These are phyloP conservation scores for Drosophila nikananu DNA, from an alignment of 1,140 invertebrate genomes.

Conservation along the genomic window DNA sequence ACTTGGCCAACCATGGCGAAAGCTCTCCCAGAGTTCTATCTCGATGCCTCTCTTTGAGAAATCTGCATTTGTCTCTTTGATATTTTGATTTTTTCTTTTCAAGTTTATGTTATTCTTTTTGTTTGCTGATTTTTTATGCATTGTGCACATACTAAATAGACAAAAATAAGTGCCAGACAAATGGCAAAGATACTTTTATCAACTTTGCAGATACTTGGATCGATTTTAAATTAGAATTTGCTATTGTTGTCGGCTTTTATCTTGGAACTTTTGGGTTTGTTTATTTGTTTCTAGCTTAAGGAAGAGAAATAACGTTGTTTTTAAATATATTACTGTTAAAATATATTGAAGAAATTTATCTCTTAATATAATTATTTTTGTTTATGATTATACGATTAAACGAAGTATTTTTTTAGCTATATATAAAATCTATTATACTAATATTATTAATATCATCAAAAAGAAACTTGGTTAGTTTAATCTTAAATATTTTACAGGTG, in stretches of 20 bases:
- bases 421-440: too few relatives aligned
- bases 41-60: conserved; percentile 12
- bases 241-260: neutral
- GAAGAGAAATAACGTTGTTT: neutral
- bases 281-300: neutral
- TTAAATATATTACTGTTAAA: neutral
- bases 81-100: conserved; percentile 4
- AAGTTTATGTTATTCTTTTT: neutral
- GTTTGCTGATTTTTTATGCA: conserved; percentile 35
- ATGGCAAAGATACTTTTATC: conserved; percentile 37
- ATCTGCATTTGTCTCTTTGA: conserved; percentile 60
- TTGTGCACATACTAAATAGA: neutral
- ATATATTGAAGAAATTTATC: neutral
- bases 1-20: conserved; percentile 58
- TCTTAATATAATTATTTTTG: neutral
- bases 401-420: too few relatives aligned
- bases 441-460: too few relatives aligned
- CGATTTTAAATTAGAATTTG: neutral
- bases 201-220: conserved; percentile 33
- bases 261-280: neutral
- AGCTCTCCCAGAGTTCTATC: conserved; percentile 43
- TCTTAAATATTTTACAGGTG: neutral
- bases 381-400: neutral
- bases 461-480: too few relatives aligned
- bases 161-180: neutral